Base-by-base conservation (phyloP, 2,113 vertebrate genomes). In the Urocolius indicus region DNA sequence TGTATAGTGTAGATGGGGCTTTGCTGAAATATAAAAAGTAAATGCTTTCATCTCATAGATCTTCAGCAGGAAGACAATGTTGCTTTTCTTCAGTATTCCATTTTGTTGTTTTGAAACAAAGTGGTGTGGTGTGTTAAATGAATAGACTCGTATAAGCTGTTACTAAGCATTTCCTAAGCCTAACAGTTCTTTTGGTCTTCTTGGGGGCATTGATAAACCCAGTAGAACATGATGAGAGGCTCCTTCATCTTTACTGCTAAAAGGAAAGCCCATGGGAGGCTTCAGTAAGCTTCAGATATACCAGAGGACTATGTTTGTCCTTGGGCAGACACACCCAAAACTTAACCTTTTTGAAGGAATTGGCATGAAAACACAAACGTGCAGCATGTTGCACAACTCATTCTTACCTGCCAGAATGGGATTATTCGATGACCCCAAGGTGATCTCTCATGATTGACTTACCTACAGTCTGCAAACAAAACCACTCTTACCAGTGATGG, bases 401-500 rank as follows among this genome's bases (percentile, higher is more conserved):
- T 15, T 57, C 66, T 95, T 30, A 22, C 62, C 18, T 12, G 1
- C 34, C 27, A 26, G 79, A 63, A 49, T 41, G 61, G 66, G 77
- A 12, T 51, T 16, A 36, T 0, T 5, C 41, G 45, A 7, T 73
- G 58, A 61, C 23, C 14, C 52, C 3, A 2, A 15, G 52, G 41
- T 36, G 23, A 19, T 84, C 46, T 81, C 19, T 10, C 5, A n/a
- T 58, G 48, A 7, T 3, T 6, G 62, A 57, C 32, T 83, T 38
- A 43, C 38, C 29, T 84, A 38, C 43, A 1, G 0, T 49, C 9
- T 3, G 16, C 8, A 11, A 68, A 24, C 24, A 45, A 9, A 85
- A 43, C 24, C 6, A 4, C 51, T 45, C 24, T 55, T 45, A 16
- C 14, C 21, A 3, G 18, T 7, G 29, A 3, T 17, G 2, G 0